A percentile compares a stretch with the other conserved stretches of the same genome.
Conservation (phyloP, 2,888 invertebrate genomes). For the Tachina fera region DNA sequence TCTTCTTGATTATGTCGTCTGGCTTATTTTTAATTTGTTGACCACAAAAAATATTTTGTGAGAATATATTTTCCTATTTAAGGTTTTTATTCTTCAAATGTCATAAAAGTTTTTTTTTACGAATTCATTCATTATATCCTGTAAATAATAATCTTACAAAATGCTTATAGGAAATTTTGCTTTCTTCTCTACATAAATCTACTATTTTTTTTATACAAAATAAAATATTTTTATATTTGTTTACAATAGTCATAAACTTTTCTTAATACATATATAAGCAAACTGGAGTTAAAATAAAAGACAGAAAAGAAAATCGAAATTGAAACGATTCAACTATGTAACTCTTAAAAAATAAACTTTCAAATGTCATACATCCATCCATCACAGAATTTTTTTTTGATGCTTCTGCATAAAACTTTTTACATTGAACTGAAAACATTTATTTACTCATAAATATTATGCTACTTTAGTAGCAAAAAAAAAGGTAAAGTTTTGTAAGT, state of each 20-base stretch:
- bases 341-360: conserved; percentile 63
- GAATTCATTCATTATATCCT: not conserved
- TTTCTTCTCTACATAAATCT: not conserved
- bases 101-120: too few species aligned
- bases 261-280: conserved; percentile 5
- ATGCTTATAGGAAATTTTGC: not conserved
- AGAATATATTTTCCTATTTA: not conserved
- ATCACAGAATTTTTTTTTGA: not conserved
- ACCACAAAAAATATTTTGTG: not conserved
- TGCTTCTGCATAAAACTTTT: conserved; percentile 12
- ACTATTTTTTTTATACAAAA: not conserved
- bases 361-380: not conserved
- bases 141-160: not conserved
- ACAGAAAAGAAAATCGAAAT: conserved; percentile 18
- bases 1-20: too few species aligned
- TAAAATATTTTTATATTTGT: conserved; percentile 5
- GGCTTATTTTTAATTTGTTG: too few species aligned
- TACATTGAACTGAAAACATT: conserved; percentile 24
- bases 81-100: not conserved
- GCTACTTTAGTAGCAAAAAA: conserved; percentile 22
- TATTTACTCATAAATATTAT: conserved; percentile 24
- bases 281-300: not conserved
- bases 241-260: conserved; percentile 55
- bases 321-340: conserved; percentile 58
- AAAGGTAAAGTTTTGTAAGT: conserved; percentile 56